Conservation (phyloP, 2,113 vertebrate genomes). For the Carassius auratus region DNA sequence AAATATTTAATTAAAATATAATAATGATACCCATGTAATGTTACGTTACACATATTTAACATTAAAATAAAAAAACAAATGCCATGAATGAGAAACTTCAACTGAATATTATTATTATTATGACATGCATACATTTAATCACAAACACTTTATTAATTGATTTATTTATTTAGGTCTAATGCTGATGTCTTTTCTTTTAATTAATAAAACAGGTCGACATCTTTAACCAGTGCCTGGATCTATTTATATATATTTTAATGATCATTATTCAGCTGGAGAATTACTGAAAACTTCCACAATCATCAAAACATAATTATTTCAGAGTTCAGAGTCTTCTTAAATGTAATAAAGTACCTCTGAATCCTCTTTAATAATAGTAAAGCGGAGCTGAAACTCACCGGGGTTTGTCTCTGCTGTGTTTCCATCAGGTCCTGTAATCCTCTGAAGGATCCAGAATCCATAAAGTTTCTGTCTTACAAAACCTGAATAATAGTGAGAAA, state of each 20-base stretch:
- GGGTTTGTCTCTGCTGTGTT: neutral
- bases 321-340: neutral
- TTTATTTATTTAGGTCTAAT: neutral
- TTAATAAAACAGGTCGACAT: neutral
- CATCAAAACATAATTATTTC: neutral
- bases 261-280: neutral
- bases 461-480: neutral
- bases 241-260: neutral
- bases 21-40: too few species aligned
- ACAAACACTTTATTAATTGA: neutral
- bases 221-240: neutral
- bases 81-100: neutral
- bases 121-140: neutral
- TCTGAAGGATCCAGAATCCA: neutral
- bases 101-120: neutral
- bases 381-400: slow-evolving; percentile 3
- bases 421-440: neutral
- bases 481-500: neutral
- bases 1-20: too few species aligned
- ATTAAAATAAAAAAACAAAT: neutral
- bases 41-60: neutral
- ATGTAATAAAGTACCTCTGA: neutral
- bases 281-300: neutral
- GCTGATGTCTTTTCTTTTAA: neutral
- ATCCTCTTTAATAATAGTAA: neutral